Base-by-base conservation (phyloP, 1,140 invertebrate genomes). In the Aradophagus sp. region DNA sequence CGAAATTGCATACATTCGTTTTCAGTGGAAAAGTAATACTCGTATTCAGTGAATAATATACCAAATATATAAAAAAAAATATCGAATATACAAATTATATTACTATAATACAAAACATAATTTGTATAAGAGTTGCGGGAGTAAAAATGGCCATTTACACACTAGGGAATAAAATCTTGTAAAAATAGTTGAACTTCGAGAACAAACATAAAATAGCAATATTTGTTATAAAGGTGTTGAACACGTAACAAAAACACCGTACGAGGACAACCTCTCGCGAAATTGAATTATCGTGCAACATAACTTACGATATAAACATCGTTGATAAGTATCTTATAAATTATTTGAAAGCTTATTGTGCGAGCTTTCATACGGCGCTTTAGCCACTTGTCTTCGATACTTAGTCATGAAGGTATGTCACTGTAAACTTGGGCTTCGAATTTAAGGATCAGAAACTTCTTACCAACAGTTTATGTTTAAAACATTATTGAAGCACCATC, bases 261-360 rank as follows among this genome's bases (percentile, higher is more conserved):
- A n/a, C n/a, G n/a, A n/a, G n/a, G n/a, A n/a, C n/a, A n/a, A n/a
- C n/a, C n/a, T n/a, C n/a, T n/a, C n/a, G n/a, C n/a, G n/a, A n/a
- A n/a, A n/a, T n/a, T 29, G 27, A 29, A 29, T 29, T 29, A 29
- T 29, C 11, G 11, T 29, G 27, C 11, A n/a, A 29, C 27, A 10
- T 29, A 29, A 29, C 27, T 29, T 29, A 29, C 11, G 6, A 5
- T 29, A 29, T 29, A 29, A 29, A 29, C 27, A 29, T 29, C 27
- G 3, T n/a, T 29, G 2, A 29, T 29, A 29, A 29, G 27, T 29
- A 29, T 29, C 10, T 29, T 29, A 29, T 29, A 29, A 29, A 29
- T 29, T 29, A 29, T 29, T 29, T 29, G 5, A 5, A 5, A 29
- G 27, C 6, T 29, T 4, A 29, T 29, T 29, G 27, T 29, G 11